These are phyloP conservation scores for Argyrosomus japonicus DNA, from an alignment of 2,113 vertebrate genomes.

Conservation along the genomic window DNA sequence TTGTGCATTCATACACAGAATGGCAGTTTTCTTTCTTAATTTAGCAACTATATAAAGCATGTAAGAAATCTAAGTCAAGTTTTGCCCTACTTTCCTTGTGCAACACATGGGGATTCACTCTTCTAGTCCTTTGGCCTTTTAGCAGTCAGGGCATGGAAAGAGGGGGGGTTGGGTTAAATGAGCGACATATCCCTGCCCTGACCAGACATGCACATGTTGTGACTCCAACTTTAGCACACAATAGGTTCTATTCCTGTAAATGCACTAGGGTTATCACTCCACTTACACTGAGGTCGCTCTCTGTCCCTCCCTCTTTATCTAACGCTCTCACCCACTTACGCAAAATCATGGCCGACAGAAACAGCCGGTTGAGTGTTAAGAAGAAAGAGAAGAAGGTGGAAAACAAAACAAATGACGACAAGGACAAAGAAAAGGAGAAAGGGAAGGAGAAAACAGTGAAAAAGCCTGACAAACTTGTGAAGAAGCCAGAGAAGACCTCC, in stretches of 20 bases:
- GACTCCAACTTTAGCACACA: conserved; percentile 65
- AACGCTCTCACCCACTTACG: conserved; percentile 47
- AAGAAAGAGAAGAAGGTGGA: conserved; percentile 78
- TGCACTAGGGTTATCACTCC: conserved; percentile 70
- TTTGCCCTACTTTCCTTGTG: neutral
- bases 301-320: conserved; percentile 37
- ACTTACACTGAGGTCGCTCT: conserved; percentile 39
- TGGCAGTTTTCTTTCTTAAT: conserved; percentile 10
- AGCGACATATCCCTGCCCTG: conserved; percentile 40
- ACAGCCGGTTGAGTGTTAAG: conserved; percentile 63
- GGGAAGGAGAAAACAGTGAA: conserved; percentile 67
- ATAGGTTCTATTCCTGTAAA: conserved; percentile 80
- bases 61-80: neutral
- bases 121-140: conserved; percentile 70
- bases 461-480: conserved; percentile 49
- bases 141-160: conserved; percentile 65
- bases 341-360: conserved; percentile 78
- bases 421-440: conserved; percentile 60
- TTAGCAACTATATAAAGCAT: neutral
- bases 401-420: conserved; percentile 67
- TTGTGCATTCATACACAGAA: neutral
- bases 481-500: conserved; percentile 48
- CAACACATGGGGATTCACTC: conserved; percentile 18
- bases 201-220: conserved; percentile 62
- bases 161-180: conserved; percentile 51